Percentiles rank a stretch among this genome's conserved stretches.
Evolutionary conservation across 2,888 invertebrate species (phyloP).

Genomic region (Morpho achilles): DNA sequence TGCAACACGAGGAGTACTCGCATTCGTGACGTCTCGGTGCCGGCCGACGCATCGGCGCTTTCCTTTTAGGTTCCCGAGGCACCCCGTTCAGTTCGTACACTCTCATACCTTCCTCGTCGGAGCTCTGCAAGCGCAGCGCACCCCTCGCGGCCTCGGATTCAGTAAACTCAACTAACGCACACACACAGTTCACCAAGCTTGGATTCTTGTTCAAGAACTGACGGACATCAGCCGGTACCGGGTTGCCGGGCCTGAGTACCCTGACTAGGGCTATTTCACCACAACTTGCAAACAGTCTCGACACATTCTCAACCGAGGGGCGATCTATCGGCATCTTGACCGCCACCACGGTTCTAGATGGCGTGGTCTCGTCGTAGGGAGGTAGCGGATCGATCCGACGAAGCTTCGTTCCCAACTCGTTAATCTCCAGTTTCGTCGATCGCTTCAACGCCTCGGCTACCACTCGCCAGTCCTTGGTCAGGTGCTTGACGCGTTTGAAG

Average conservation of each 20-base stretch:
- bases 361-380: slow-evolving; percentile 94
- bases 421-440: slow-evolving; percentile 91
- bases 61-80: slow-evolving; percentile 87
- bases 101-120: slow-evolving; percentile 81
- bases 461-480: slow-evolving; percentile 96
- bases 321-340: slow-evolving; percentile 91
- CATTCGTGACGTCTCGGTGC: slow-evolving; percentile 81
- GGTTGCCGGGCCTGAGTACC: slow-evolving; percentile 92
- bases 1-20: slow-evolving; percentile 79
- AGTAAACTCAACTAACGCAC: slow-evolving; percentile 94
- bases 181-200: slow-evolving; percentile 90
- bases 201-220: slow-evolving; percentile 95
- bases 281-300: slow-evolving; percentile 91
- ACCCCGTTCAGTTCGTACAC: slow-evolving; percentile 88
- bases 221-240: slow-evolving; percentile 93
- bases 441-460: slow-evolving; percentile 91
- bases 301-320: slow-evolving; percentile 93
- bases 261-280: slow-evolving; percentile 94
- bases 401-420: slow-evolving; percentile 94
- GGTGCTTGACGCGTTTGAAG: slow-evolving; percentile 95
- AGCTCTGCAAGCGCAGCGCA: slow-evolving; percentile 84
- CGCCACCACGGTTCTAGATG: slow-evolving; percentile 94
- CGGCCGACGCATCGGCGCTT: slow-evolving; percentile 81
- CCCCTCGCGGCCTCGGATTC: slow-evolving; percentile 91
- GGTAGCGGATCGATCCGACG: slow-evolving; percentile 91